Evolutionary conservation across 2,888 invertebrate genomes (phyloP), one percentile per base, ranked within the genome.

Genomic region (Diplazon laetatorius): DNA sequence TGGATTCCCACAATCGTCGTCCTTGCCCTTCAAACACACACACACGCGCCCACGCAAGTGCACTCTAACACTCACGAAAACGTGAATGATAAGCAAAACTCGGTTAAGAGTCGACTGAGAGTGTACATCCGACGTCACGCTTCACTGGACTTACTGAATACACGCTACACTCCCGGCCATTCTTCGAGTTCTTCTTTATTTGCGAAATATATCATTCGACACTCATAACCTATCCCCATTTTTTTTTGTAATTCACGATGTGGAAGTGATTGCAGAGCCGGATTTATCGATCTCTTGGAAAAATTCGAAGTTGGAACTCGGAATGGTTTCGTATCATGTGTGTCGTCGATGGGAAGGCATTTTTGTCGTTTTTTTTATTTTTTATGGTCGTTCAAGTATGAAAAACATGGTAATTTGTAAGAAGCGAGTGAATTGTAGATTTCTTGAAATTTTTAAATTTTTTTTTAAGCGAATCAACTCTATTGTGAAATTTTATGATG

Each of bases 21-120:
- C 42, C 63, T 44, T 75, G 57, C 48, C 16, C n/a, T n/a, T n/a
- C n/a, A n/a, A n/a, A n/a, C n/a, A n/a, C n/a, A n/a, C n/a, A n/a
- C 66, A 48, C 46, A 35, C 10, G 70, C 52, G 37, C 42, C n/a
- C 35, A 18, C 57, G 30, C 66, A 48, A 37, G 22, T 8, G 39
- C 8, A 44, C 20, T 6, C 25, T 10, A 60, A 48, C 46, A 22
- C 10, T 8, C 18, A 10, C 12, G 14, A n/a, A 9, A n/a, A 57
- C 44, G 44, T 8, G 42, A 73, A 42, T 50, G 69, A 70, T 55
- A 76, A 65, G 59, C 35, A 69, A 76, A 79, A 79, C 72, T 77
- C 76, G 81, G 81, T 77, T 80, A 77, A 80, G 75, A 80, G 82
- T 75, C 78, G 76, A 66, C 63, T 25, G 12, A 20, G 63, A 76